Evolutionary conservation across 2,113 vertebrate genomes (phyloP).

Genomic region (Myotis yumanensis): DNA sequence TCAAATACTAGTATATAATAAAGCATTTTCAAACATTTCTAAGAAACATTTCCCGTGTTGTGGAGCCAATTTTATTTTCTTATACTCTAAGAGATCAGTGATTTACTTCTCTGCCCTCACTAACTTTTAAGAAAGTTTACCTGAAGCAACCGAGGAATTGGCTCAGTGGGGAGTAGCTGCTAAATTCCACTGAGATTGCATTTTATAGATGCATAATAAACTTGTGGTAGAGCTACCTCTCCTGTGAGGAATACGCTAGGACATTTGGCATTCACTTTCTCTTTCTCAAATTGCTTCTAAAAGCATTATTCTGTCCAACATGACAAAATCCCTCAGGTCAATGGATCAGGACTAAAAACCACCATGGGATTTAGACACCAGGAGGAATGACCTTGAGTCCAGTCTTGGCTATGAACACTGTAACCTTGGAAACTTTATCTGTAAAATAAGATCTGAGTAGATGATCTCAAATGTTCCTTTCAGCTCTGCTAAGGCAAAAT

Average conservation of each 20-base stretch:
- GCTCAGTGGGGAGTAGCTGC: not conserved
- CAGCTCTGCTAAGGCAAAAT: slow-evolving; percentile 49
- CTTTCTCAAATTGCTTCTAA: slow-evolving; percentile 73
- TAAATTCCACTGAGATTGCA: slow-evolving; percentile 40
- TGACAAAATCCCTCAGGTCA: slow-evolving; percentile 58
- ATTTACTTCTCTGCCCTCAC: not conserved
- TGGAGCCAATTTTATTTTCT: not conserved
- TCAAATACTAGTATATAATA: not conserved
- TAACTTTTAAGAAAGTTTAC: slow-evolving; percentile 47
- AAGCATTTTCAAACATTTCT: slow-evolving; percentile 32
- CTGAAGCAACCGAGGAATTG: not conserved
- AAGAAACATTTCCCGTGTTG: not conserved
- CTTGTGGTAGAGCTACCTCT: slow-evolving; percentile 11
- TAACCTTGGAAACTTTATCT: slow-evolving; percentile 59
- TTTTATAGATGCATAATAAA: slow-evolving; percentile 26
- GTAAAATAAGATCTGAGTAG: slow-evolving; percentile 54
- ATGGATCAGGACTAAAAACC: slow-evolving; percentile 54
- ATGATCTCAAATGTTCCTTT: slow-evolving; percentile 47
- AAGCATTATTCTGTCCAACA: slow-evolving; percentile 65
- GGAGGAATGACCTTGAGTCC: slow-evolving; percentile 60
- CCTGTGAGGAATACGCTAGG: not conserved
- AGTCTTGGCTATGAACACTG: not conserved
- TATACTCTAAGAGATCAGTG: not conserved
- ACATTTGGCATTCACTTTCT: slow-evolving; percentile 58
- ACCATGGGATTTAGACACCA: slow-evolving; percentile 51